phyloP scores from a whole-genome alignment of 2,797 vertebrate genomes.

The Peromyscus aztecus region DNA sequence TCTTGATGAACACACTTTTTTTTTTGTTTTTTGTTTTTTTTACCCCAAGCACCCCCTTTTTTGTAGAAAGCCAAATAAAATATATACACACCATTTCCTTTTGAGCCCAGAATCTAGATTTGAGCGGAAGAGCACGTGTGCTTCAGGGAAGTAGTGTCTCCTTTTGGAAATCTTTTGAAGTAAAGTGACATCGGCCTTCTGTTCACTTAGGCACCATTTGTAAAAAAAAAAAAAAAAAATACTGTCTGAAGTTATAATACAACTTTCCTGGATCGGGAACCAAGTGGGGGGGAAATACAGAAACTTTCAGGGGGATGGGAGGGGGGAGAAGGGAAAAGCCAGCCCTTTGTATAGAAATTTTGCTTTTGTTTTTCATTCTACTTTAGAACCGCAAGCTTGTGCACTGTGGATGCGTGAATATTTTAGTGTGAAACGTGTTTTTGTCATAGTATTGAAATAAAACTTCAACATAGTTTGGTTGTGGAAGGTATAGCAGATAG shows the following conservation, averaged over 20 bases:
- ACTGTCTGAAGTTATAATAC: constrained; percentile 67
- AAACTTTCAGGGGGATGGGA: constrained; percentile 78
- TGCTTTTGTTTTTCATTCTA: constrained; percentile 85
- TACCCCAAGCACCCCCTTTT: constrained; percentile 71
- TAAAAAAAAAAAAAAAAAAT: constrained; percentile 71
- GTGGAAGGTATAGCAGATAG: constrained; percentile 95
- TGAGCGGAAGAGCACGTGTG: constrained; percentile 60
- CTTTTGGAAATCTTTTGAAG: constrained; percentile 77
- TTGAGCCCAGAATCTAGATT: constrained; percentile 76
- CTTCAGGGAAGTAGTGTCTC: constrained; percentile 81
- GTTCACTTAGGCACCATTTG: constrained; percentile 67
- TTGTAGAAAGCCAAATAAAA: constrained; percentile 78
- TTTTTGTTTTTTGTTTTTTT: neutral
- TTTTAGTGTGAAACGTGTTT: constrained; percentile 96
- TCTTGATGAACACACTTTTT: constrained; percentile 81
- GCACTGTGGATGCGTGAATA: constrained; percentile 98
- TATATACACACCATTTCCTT: constrained; percentile 65
- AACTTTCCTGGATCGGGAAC: constrained; percentile 81
- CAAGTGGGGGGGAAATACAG: constrained; percentile 79
- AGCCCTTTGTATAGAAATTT: constrained; percentile 89
- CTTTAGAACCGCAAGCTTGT: constrained; percentile 98
- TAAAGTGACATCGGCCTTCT: constrained; percentile 80
- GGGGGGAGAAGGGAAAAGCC: constrained; percentile 86
- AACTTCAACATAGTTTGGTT: constrained; percentile 95
- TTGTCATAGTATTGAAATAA: constrained; percentile 95